Percentiles rank a stretch among this genome's conserved stretches.
Evolutionary conservation across 1,140 invertebrate genomes (phyloP).

Genomic region (Hyles vespertilio): DNA sequence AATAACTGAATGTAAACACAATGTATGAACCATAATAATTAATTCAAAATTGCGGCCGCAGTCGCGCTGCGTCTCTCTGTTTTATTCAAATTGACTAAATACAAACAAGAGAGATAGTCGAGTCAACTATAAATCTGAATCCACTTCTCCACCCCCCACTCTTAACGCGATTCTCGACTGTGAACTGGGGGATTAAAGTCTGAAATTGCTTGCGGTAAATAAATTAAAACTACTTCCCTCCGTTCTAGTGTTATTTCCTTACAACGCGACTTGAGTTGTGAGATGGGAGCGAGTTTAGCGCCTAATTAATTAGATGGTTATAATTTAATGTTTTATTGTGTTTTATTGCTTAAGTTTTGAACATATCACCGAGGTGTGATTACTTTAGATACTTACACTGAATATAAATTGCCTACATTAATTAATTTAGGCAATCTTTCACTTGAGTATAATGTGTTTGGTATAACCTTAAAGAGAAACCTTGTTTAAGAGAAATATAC

Average conservation of each 20-base stretch:
- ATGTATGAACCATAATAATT: too few species aligned
- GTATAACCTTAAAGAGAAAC: too few species aligned
- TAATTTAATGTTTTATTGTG: background rate
- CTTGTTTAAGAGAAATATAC: too few species aligned
- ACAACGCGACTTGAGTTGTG: slow-evolving; percentile 21
- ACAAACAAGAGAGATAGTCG: slow-evolving; percentile 29
- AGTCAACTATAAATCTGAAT: slow-evolving; percentile 32
- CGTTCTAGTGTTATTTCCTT: slow-evolving; percentile 37
- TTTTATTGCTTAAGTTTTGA: background rate
- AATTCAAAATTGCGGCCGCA: too few species aligned
- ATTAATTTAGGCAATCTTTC: too few species aligned
- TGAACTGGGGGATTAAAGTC: slow-evolving; percentile 19
- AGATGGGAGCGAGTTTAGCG: slow-evolving; percentile 13
- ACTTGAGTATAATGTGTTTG: too few species aligned
- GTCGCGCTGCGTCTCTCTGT: too few species aligned
- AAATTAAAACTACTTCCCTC: slow-evolving; percentile 35
- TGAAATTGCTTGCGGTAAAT: slow-evolving; percentile 19
- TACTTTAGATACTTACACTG: too few species aligned
- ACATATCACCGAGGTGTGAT: too few species aligned
- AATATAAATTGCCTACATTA: too few species aligned
- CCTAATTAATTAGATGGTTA: background rate
- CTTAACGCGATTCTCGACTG: slow-evolving; percentile 7
- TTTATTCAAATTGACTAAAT: too few species aligned
- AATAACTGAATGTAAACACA: too few species aligned
- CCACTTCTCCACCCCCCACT: slow-evolving; percentile 5